Conservation (phyloP, 2,888 invertebrate species). For the Eurytoma adleriae region DNA sequence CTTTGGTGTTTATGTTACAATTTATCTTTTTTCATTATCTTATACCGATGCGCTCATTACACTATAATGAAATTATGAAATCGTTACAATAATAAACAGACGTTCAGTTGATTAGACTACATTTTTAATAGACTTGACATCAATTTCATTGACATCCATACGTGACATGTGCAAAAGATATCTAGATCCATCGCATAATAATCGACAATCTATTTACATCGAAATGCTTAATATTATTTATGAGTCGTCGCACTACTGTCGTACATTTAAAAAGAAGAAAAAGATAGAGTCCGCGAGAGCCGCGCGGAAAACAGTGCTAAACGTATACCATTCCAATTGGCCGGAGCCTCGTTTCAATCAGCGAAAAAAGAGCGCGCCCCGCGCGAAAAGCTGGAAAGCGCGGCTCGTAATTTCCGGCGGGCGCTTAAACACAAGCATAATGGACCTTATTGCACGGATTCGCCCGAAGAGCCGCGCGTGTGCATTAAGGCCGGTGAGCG, state of each 20-base stretch:
- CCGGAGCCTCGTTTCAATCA: conserved; percentile 42
- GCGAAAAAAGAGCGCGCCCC: conserved; percentile 15
- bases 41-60: background rate
- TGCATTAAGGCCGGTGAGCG: conserved; percentile 15
- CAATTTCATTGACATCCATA: conserved; percentile 35
- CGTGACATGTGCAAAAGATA: conserved; percentile 26
- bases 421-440: conserved; percentile 44
- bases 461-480: conserved; percentile 3
- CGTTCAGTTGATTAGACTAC: background rate
- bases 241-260: too few species aligned
- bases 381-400: conserved; percentile 26
- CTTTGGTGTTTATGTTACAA: conserved; percentile 43
- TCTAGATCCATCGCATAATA: background rate
- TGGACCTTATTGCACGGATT: conserved; percentile 55
- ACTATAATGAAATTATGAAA: background rate
- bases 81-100: background rate
- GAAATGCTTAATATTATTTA: conserved; percentile 1
- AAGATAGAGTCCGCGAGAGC: background rate
- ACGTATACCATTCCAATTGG: conserved; percentile 17
- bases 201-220: conserved; percentile 36
- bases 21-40: conserved; percentile 6
- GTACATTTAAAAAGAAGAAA: background rate
- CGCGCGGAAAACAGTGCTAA: background rate
- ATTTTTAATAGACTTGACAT: conserved; percentile 37
- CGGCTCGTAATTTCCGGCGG: conserved; percentile 6